Percentiles rank a stretch among this genome's conserved stretches.
Conservation (phyloP, 2,113 vertebrate genomes). For the Cebus imitator region DNA sequence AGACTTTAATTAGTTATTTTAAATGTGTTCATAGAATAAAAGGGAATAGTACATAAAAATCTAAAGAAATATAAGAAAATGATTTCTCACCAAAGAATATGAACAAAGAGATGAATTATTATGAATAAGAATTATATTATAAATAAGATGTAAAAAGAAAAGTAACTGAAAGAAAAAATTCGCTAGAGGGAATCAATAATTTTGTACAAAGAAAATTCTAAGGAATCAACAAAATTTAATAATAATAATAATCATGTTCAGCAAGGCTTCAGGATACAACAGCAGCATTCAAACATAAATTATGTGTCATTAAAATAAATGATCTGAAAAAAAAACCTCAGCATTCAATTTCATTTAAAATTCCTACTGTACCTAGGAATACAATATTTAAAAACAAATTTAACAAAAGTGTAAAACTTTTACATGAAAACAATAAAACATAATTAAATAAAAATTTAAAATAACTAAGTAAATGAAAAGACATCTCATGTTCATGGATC, state of each 20-base stretch:
- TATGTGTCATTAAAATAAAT: neutral
- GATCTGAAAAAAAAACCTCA: neutral
- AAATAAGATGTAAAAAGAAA: neutral
- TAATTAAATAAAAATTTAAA: neutral
- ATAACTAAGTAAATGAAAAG: neutral
- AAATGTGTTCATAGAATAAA: neutral
- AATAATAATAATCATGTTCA: neutral
- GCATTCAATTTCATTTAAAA: neutral
- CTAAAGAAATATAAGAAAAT: neutral
- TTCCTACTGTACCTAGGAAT: neutral
- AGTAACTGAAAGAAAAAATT: neutral
- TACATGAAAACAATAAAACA: neutral
- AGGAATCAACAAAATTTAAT: neutral
- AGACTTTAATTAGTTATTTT: neutral
- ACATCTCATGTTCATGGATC: neutral
- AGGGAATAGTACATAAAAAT: neutral
- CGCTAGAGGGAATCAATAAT: neutral
- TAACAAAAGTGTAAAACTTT: neutral
- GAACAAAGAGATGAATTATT: neutral
- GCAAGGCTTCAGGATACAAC: neutral
- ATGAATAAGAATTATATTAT: neutral
- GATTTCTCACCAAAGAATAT: neutral
- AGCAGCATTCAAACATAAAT: neutral
- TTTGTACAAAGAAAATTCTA: neutral
- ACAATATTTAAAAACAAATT: neutral